Percentiles rank a stretch among this genome's conserved stretches.
phyloP scores from a whole-genome alignment of 2,113 vertebrate species.

The Phodopus roborovskii region DNA sequence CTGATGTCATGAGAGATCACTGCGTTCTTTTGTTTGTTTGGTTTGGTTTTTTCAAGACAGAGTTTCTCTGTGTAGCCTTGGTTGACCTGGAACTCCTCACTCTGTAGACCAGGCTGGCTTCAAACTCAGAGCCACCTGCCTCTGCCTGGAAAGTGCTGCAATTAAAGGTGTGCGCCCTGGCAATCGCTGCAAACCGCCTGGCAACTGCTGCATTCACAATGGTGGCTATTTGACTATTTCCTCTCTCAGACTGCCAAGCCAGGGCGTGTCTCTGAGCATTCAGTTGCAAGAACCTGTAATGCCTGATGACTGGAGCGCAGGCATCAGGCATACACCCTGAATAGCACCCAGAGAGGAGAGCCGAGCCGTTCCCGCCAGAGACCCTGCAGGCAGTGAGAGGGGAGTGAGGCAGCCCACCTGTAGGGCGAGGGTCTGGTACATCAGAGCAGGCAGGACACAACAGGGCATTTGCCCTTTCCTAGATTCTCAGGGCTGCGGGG shows the following conservation, averaged over 20 bases:
- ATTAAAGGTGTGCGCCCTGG: too few species aligned
- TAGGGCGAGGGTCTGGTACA: neutral
- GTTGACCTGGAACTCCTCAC: too few species aligned
- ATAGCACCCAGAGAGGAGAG: neutral
- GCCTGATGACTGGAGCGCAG: neutral
- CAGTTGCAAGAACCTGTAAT: neutral
- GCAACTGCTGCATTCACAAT: rapidly evolving
- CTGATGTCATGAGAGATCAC: rapidly evolving
- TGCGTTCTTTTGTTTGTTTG: too few species aligned
- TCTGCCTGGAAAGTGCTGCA: too few species aligned
- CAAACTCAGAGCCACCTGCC: too few species aligned
- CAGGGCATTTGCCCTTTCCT: too few species aligned
- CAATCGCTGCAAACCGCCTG: too few species aligned
- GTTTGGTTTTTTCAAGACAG: too few species aligned
- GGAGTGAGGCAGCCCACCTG: neutral
- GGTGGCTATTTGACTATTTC: neutral
- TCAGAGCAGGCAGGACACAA: neutral
- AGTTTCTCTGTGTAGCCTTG: too few species aligned
- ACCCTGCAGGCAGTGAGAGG: rapidly evolving
- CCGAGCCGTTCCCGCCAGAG: neutral
- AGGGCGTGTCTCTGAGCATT: rapidly evolving
- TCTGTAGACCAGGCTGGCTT: too few species aligned
- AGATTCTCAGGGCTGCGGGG: neutral
- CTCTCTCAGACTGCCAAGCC: neutral
- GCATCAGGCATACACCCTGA: neutral